Base-by-base conservation (phyloP, 2,113 vertebrate species). In the Haliaeetus leucogaster region DNA sequence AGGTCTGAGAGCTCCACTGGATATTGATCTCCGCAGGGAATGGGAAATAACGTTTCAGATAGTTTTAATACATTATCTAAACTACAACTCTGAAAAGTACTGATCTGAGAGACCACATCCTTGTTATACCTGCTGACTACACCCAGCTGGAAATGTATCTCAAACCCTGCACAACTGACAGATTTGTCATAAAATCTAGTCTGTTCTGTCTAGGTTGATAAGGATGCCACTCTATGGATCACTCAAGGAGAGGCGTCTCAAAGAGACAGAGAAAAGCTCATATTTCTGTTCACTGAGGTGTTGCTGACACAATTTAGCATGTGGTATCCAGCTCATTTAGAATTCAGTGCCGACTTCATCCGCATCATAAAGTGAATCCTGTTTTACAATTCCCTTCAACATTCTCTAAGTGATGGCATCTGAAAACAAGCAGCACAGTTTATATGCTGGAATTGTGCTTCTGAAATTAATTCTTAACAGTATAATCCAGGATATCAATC, bases 371-470 rank as follows among this genome's bases (percentile, higher is more conserved):
- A 96, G 93, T 55, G 96, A 96, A 77, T 94, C 95, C 95, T 96
- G 94, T 97, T 97, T 74, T 96, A 97, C 94, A 96, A 86, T 96
- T 96, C 96, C 95, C 96, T 40, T 97, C 97, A 96, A 97, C 89
- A 68, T 94, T 93, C 81, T 89, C 68, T 97, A 97, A 97, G 95
- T 94, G 96, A 96, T 94, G 96, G 93, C 94, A 93, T 92, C 90
- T 96, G 96, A 95, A 97, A 97, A 96, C 94, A 97, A 90, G 93
- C 90, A 82, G 53, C 61, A 20, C 63, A 5, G 95, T 89, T 96
- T 68, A 82, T 91, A 68, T 45, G 85, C 58, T 66, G 79, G 82
- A 43, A 93, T 90, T 89, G 76, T 68, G 92, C 94, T 95, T 55
- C 76, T 77, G 87, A 74, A 95, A 96, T 95, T 45, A 85, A 82